Base-by-base conservation (phyloP, 1,140 invertebrate genomes). In the Bacillus rossius region DNA sequence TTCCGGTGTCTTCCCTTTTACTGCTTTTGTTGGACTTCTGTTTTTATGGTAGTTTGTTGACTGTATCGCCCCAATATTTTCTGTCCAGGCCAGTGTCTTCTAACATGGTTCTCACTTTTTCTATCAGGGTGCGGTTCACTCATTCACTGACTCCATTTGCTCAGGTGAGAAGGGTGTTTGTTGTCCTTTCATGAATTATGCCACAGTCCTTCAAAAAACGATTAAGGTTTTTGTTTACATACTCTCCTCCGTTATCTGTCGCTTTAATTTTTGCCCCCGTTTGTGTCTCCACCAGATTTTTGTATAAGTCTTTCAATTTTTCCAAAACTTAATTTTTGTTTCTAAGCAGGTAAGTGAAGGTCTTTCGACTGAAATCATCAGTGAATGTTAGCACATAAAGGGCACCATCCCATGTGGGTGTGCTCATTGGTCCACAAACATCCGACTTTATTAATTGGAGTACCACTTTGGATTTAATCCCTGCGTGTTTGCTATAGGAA, bases 231-330 rank as follows among this genome's bases (percentile, higher is more conserved):
- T 61, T 59, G 51, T 66, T 74, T 73, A n/a, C n/a, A n/a, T n/a
- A 76, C 61, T 78, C 75, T 14, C 22, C 65, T 3, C 75, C 76
- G 64, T 78, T 77, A 49, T 78, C 75, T 43, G 64, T 66, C 47
- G 17, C 56, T 55, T 68, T 70, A 45, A 75, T 68, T 50, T 59
- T 60, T 13, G 38, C 53, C 52, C 62, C 56, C 19, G 64, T 62
- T 64, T 76, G 67, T 48, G 67, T 73, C 55, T 74, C 64, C 7
- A 71, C 63, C 14, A 62, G 14, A 16, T 13, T 55, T 63, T 67
- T 68, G 53, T n/a, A n/a, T n/a, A 69, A 73, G 40, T 72, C 55
- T 57, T 66, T 63, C 38, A 75, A 73, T 59, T 66, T 65, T 8
- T 69, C 42, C 10, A 71, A 62, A 1, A 73, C 60, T 37, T 62